phyloP scores from a whole-genome alignment of 2,113 vertebrate species.

The Dromaius novaehollandiae region DNA sequence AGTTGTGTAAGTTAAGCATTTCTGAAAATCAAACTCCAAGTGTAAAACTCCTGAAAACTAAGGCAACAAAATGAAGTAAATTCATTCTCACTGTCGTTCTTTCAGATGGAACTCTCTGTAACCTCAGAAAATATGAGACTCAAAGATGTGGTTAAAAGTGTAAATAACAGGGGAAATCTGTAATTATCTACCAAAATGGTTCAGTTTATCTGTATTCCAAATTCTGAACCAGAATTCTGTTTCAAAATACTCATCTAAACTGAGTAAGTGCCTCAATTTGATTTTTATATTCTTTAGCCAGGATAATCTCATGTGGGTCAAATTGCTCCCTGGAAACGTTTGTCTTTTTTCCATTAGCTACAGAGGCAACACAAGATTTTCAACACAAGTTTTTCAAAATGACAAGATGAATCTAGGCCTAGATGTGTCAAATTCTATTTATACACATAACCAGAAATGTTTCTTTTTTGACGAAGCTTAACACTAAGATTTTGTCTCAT shows the following conservation, averaged over 20 bases:
- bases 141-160: not conserved
- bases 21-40: not conserved
- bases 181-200: rapidly evolving
- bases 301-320: not conserved
- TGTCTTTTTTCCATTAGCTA: not conserved
- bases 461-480: not conserved
- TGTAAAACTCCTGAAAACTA: not conserved
- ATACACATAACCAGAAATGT: not conserved
- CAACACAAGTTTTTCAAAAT: not conserved
- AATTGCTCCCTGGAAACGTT: not conserved
- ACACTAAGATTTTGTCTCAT: not conserved
- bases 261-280: not conserved
- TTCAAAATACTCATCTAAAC: not conserved
- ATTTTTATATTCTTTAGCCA: not conserved
- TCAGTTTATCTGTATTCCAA: not conserved
- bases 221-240: not conserved
- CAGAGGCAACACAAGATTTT: not conserved
- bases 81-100: not conserved
- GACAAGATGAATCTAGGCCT: not conserved
- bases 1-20: rapidly evolving
- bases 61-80: not conserved
- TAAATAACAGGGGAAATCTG: not conserved
- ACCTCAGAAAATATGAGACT: not conserved
- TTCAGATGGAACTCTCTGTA: not conserved
- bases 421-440: not conserved